Evolutionary conservation across 1,140 invertebrate genomes (phyloP).

Genomic region (Meloidogyne exigua): DNA sequence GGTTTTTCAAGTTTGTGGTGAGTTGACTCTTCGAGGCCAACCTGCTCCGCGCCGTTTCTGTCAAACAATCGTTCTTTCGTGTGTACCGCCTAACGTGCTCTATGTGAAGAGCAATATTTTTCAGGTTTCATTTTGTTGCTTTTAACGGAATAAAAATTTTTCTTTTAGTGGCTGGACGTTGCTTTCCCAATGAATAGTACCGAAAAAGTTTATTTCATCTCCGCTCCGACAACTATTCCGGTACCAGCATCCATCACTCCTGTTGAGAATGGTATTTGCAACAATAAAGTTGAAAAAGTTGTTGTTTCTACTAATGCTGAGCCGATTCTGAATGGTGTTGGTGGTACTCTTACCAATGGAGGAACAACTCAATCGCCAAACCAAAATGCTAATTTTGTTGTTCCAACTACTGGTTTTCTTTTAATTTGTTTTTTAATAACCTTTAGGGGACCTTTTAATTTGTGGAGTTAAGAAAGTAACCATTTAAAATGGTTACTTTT

Average conservation of each 20-base stretch:
- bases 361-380: background rate
- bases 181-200: slow-evolving; percentile 13
- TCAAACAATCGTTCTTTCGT: slow-evolving; percentile 31
- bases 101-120: slow-evolving; percentile 39
- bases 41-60: slow-evolving; percentile 28
- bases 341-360: background rate
- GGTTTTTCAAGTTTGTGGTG: slow-evolving; percentile 39
- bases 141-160: background rate
- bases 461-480: too few relatives aligned
- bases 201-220: slow-evolving; percentile 19
- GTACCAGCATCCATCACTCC: background rate
- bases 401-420: background rate
- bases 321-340: slow-evolving; percentile 14
- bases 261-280: slow-evolving; percentile 4
- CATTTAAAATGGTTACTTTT: too few relatives aligned
- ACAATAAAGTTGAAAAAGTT: slow-evolving; percentile 7
- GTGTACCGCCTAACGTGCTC: slow-evolving; percentile 23
- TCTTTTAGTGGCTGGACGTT: slow-evolving; percentile 33
- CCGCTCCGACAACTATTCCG: slow-evolving; percentile 6
- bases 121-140: slow-evolving; percentile 3
- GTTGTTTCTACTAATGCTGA: background rate
- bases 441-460: too few relatives aligned
- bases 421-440: background rate
- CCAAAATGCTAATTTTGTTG: background rate
- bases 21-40: slow-evolving; percentile 20